These are phyloP conservation scores for Cinara cedri DNA, from an alignment of 2,888 invertebrate species.

Conservation along the genomic window DNA sequence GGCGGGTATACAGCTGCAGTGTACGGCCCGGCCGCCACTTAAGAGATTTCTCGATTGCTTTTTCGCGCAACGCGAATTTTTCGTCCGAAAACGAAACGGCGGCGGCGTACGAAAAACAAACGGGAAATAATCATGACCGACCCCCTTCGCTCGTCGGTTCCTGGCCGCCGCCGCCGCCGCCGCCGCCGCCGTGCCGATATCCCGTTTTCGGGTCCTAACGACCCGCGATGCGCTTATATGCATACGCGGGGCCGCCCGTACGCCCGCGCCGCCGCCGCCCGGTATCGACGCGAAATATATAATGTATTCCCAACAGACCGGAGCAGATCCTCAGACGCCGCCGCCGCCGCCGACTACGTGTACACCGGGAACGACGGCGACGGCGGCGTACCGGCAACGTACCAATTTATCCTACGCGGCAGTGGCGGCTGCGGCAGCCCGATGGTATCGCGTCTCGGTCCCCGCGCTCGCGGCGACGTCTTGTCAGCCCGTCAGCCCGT, in stretches of 20 bases:
- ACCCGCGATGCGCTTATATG: too few relatives aligned
- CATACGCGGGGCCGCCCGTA: too few relatives aligned
- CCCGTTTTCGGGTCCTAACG: too few relatives aligned
- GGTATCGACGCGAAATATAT: background rate
- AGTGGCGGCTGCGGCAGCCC: background rate
- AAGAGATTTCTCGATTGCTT: conserved; percentile 53
- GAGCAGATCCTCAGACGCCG: too few relatives aligned
- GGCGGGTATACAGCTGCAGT: too few relatives aligned
- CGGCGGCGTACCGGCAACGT: background rate
- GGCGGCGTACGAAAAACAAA: conserved; percentile 17
- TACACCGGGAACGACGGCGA: too few relatives aligned
- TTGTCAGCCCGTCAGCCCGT: background rate
- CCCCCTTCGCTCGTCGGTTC: background rate
- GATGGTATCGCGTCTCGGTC: background rate
- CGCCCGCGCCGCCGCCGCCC: too few relatives aligned
- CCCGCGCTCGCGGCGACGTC: background rate
- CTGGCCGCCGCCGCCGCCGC: background rate
- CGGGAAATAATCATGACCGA: conserved; percentile 42
- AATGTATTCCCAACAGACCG: conserved; percentile 23
- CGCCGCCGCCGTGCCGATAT: background rate
- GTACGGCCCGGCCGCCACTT: conserved; percentile 6
- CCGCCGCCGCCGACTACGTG: background rate
- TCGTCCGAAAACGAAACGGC: conserved; percentile 17
- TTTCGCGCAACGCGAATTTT: conserved; percentile 53
- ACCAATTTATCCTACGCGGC: conserved; percentile 2